Percentiles rank a stretch among this genome's conserved stretches.
Conservation (phyloP, 2,113 vertebrate genomes). For the Rhea americana region DNA sequence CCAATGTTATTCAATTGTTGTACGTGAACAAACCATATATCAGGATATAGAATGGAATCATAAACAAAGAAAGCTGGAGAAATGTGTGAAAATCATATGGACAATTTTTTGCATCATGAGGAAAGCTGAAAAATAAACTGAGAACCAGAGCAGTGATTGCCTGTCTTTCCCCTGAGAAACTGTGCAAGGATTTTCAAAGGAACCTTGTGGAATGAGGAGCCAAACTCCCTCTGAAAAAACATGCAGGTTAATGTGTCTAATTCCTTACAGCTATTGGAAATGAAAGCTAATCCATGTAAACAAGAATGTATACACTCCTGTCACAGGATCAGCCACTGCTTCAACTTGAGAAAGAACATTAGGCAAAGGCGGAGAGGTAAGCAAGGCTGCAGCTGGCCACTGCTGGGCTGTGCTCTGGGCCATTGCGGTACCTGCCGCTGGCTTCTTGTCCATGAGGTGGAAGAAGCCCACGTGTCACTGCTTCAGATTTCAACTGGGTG, state of each 20-base stretch:
- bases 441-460: slow-evolving; percentile 61
- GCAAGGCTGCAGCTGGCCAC: slow-evolving; percentile 13
- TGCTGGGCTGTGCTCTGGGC: neutral
- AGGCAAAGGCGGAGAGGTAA: neutral
- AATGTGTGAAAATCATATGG: neutral
- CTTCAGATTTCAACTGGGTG: slow-evolving; percentile 58
- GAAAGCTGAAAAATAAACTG: neutral
- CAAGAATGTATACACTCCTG: neutral
- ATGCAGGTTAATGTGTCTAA: neutral
- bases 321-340: neutral
- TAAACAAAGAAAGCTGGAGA: neutral
- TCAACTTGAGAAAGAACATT: neutral
- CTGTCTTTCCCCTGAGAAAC: neutral
- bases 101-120: neutral
- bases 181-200: neutral
- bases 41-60: neutral
- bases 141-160: neutral
- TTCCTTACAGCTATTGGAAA: neutral
- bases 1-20: neutral
- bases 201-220: neutral
- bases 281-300: neutral
- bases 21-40: neutral
- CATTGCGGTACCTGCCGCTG: slow-evolving; percentile 54
- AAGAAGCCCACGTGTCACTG: slow-evolving; percentile 51
- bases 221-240: neutral